These are phyloP conservation scores for Telmatochromis sp. DNA, from an alignment of 2,113 vertebrate genomes.

Conservation along the genomic window DNA sequence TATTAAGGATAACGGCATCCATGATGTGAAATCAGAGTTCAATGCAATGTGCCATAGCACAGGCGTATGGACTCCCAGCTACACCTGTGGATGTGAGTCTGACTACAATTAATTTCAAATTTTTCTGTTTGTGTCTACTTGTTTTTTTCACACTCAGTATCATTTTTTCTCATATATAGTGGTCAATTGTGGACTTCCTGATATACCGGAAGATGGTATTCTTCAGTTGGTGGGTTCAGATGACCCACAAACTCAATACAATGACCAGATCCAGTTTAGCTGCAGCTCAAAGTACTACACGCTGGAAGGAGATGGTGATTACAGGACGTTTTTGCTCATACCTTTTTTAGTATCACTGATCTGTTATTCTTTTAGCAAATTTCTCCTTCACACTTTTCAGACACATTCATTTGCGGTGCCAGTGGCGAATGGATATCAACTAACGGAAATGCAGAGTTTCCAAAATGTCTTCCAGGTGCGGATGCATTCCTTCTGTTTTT, in stretches of 20 bases:
- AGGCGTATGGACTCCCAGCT: slow-evolving; percentile 53
- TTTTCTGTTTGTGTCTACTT: neutral
- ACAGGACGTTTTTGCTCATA: neutral
- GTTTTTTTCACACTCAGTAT: neutral
- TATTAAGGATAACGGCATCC: neutral
- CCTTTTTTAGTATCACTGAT: neutral
- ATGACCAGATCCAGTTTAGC: slow-evolving; percentile 35
- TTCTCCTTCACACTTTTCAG: slow-evolving; percentile 23
- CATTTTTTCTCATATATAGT: slow-evolving; percentile 50
- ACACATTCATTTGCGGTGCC: slow-evolving; percentile 48
- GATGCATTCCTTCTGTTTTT: neutral
- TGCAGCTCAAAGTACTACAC: slow-evolving; percentile 62
- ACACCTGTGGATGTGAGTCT: slow-evolving; percentile 61
- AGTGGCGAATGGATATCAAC: slow-evolving; percentile 53
- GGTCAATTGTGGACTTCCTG: slow-evolving; percentile 77
- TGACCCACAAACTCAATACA: slow-evolving; percentile 4
- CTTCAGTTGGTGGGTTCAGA: slow-evolving; percentile 11
- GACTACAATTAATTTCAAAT: neutral
- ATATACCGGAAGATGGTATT: slow-evolving; percentile 44
- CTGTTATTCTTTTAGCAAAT: neutral
- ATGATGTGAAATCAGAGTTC: neutral
- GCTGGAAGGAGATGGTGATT: slow-evolving; percentile 59
- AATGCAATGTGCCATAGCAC: slow-evolving; percentile 39
- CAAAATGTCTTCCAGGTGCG: slow-evolving; percentile 64
- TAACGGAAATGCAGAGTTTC: neutral